Evolutionary conservation across 2,888 invertebrate genomes (phyloP).

Genomic region (Synergus laeviventris): DNA sequence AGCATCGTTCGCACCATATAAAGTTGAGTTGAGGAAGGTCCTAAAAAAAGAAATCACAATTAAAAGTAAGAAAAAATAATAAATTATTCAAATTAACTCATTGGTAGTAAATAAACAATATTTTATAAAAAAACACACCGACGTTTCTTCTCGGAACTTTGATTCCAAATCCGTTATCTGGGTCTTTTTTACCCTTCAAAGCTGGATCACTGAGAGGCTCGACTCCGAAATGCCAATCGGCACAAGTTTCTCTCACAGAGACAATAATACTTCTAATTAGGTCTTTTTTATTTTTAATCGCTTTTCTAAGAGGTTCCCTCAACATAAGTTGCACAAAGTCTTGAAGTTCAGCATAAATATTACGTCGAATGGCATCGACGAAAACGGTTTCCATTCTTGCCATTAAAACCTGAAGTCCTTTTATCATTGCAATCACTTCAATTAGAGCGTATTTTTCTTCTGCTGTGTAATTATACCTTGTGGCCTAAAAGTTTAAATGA

Average conservation of each 20-base stretch:
- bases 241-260: conserved; percentile 97
- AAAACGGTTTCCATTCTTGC: conserved; percentile 98
- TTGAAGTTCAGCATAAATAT: conserved; percentile 97
- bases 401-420: conserved; percentile 97
- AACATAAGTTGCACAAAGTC: conserved; percentile 95
- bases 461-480: conserved; percentile 97
- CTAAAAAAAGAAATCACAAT: conserved; percentile 71
- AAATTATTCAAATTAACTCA: not conserved
- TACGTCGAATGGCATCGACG: conserved; percentile 91
- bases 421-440: conserved; percentile 99
- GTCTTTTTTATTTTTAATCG: conserved; percentile 98
- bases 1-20: conserved; percentile 99
- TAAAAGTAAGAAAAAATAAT: conserved; percentile 39
- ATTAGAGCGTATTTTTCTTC: conserved; percentile 99
- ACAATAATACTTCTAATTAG: conserved; percentile 95
- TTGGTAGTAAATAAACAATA: conserved; percentile 21
- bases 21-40: conserved; percentile 93
- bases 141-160: conserved; percentile 95
- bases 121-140: conserved; percentile 78
- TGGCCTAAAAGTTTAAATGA: conserved; percentile 81
- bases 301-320: conserved; percentile 95
- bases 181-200: conserved; percentile 94
- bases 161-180: conserved; percentile 93
- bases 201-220: conserved; percentile 96
- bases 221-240: conserved; percentile 95